Conservation (phyloP, 2,113 vertebrate species). For the Zonotrichia leucophrys region DNA sequence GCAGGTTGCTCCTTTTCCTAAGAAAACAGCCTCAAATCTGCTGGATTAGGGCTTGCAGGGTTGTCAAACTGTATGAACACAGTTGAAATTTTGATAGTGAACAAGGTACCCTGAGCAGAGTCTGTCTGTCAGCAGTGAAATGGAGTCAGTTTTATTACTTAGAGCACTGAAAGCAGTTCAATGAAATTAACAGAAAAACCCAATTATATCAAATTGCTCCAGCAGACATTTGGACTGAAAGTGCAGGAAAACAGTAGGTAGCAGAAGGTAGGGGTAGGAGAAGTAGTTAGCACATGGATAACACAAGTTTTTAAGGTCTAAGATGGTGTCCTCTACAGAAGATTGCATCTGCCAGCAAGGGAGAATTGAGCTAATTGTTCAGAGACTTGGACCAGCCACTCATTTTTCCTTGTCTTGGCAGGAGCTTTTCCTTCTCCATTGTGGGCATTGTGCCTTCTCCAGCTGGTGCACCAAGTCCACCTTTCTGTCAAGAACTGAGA, state of each 20-base stretch:
- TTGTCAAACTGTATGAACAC: neutral
- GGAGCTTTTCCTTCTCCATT: too few relatives aligned
- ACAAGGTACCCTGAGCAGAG: neutral
- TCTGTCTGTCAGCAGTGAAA: neutral
- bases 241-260: neutral
- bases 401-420: neutral
- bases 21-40: neutral
- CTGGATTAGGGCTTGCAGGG: neutral
- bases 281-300: neutral
- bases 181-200: neutral
- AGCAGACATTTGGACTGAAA: slow-evolving; percentile 10
- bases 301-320: neutral
- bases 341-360: neutral
- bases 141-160: slow-evolving; percentile 33
- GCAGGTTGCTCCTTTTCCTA: neutral
- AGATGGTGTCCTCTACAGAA: neutral
- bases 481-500: neutral
- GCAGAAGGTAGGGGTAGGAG: neutral
- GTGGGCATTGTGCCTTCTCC: accelerated
- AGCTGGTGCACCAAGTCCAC: accelerated
- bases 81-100: neutral
- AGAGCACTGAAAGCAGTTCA: slow-evolving; percentile 17
- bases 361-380: neutral
- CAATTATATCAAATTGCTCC: neutral
- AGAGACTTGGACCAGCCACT: neutral